Evolutionary conservation across 2,113 vertebrate species (phyloP).

Genomic region (Pteruthius melanotis): DNA sequence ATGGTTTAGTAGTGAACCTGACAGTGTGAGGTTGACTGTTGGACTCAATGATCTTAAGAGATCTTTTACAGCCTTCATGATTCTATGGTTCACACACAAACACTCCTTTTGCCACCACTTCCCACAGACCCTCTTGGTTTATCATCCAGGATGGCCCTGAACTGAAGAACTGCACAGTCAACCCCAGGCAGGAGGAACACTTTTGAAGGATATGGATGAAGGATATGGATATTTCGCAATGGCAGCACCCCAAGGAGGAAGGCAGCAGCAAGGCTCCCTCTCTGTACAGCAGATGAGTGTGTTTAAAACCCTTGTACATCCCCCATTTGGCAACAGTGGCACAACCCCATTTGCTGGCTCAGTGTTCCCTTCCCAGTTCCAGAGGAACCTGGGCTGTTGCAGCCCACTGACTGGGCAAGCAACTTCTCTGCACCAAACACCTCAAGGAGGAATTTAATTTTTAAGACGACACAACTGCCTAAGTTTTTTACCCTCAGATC

Average conservation of each 20-base stretch:
- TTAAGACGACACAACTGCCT: neutral
- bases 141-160: neutral
- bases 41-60: neutral
- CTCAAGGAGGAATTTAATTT: neutral
- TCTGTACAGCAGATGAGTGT: neutral
- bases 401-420: neutral
- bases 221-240: accelerated
- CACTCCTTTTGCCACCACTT: neutral
- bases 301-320: neutral
- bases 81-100: neutral
- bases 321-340: neutral
- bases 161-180: neutral
- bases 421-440: neutral
- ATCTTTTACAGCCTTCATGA: neutral
- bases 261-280: neutral
- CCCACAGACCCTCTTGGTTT: neutral
- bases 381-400: neutral
- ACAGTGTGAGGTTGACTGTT: neutral
- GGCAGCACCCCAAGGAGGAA: neutral
- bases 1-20: neutral
- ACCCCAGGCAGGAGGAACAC: no score
- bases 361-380: neutral
- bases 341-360: neutral
- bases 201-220: neutral
- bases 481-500: neutral